Percentiles rank a stretch among this genome's conserved stretches.
Conservation (phyloP, 2,113 vertebrate genomes). For the Dasyurus viverrinus region DNA sequence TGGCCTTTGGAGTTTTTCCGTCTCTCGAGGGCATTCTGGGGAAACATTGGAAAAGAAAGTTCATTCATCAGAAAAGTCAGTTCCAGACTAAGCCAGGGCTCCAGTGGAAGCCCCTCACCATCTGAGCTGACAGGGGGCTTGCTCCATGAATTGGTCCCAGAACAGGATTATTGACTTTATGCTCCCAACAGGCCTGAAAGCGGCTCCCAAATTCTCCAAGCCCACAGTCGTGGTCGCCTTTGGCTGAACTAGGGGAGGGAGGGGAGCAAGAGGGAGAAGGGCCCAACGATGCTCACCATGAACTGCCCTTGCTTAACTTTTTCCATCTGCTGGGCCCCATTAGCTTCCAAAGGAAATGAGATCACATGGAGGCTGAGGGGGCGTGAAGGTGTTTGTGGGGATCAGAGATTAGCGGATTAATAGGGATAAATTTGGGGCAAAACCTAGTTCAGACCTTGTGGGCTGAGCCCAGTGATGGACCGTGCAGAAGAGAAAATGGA, state of each 20-base stretch:
- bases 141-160: not conserved
- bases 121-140: not conserved
- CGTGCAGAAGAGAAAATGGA: not conserved
- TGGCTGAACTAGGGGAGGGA: not conserved
- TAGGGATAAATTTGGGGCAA: not conserved
- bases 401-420: not conserved
- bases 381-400: not conserved
- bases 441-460: not conserved
- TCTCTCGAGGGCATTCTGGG: slow-evolving; percentile 93
- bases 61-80: slow-evolving; percentile 47
- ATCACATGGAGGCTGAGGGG: not conserved
- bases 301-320: not conserved
- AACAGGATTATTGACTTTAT: not conserved
- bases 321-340: not conserved
- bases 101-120: not conserved
- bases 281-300: not conserved
- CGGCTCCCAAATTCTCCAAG: not conserved
- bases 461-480: not conserved
- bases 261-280: not conserved
- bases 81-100: not conserved
- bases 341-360: not conserved
- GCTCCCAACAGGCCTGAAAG: not conserved
- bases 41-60: slow-evolving; percentile 68
- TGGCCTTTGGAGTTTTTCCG: slow-evolving; percentile 90
- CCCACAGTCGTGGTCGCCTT: not conserved